Base-by-base conservation (phyloP, 2,113 vertebrate genomes). In the Calyptomena viridis region DNA sequence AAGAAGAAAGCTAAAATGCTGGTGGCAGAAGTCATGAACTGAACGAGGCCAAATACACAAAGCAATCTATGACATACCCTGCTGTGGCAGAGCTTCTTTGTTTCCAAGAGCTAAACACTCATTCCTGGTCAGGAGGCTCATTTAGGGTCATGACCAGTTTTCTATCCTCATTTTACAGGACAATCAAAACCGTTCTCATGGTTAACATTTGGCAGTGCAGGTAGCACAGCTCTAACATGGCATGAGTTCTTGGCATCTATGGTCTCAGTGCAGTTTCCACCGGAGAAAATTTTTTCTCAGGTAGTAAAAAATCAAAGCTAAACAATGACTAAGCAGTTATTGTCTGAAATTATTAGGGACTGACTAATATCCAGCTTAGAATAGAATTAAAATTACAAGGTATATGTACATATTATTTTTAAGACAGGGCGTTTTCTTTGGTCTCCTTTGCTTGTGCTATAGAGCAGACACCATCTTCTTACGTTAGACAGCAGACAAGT, bases 1-100 rank as follows among this genome's bases (percentile, higher is more conserved):
- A 84, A 79, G 56, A 73, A 80, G 68, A 53, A 67, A 86, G 62
- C 31, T 89, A 33, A 93, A 96, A 75, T 68, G 84, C 87, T 83
- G 15, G 69, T 94, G 84, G 89, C 75, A 82, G 81, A 90, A 97
- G 92, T 90, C 89, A 28, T 74, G 81, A 90, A 81, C 90, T 53
- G 44, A 69, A 35, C 8, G 42, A 19, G 4, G 81, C 77, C 52
- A 59, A 88, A 55, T 71, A 82, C 81, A 93, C 0, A 0, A 78
- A 87, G 69, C 37, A 84, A 58, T 4, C 15, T 75, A 39, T 39
- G 30, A 50, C 66, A 40, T 25, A 39, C 5, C 66, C 73, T 79
- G 49, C 80, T 91, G 88, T 1, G 9, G 9, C 56, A 79, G 37
- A 22, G 1, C 25, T 42, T 73, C 56, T 76, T 69, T 82, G 31